Conservation (phyloP, 2,888 invertebrate species). For the Oscheius sp. region DNA sequence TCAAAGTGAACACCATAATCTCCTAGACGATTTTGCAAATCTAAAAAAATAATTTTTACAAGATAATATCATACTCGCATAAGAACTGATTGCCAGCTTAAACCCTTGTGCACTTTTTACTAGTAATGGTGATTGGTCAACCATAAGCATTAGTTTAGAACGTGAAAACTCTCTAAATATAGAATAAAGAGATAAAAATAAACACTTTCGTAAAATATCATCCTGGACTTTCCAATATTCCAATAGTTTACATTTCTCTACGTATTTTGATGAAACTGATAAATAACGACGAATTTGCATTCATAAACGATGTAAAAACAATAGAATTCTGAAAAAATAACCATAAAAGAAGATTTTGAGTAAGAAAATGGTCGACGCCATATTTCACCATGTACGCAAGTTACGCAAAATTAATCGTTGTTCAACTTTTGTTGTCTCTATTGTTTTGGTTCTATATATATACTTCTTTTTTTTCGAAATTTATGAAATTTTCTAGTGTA, state of each 20-base stretch:
- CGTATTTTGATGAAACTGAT: constrained; percentile 29
- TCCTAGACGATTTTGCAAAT: constrained; percentile 48
- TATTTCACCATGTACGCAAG: no score
- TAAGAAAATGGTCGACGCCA: no score
- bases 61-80: background rate
- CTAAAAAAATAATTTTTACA: constrained; percentile 27
- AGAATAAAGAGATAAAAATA: background rate
- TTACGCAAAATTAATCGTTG: no score
- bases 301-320: background rate
- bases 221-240: constrained; percentile 58
- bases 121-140: constrained; percentile 53
- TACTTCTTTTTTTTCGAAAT: no score
- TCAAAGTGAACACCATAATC: constrained; percentile 61
- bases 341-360: no score
- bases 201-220: constrained; percentile 32
- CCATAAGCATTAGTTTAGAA: constrained; percentile 50
- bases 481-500: no score
- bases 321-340: background rate
- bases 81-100: constrained; percentile 29
- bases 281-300: background rate
- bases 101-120: constrained; percentile 28
- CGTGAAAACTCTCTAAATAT: constrained; percentile 29
- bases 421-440: no score
- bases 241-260: constrained; percentile 48
- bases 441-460: no score